Percentiles rank a stretch among this genome's conserved stretches.
These are phyloP conservation scores for Akabosia matsudoensis DNA, from an alignment of 1,140 invertebrate species.

Conservation along the genomic window DNA sequence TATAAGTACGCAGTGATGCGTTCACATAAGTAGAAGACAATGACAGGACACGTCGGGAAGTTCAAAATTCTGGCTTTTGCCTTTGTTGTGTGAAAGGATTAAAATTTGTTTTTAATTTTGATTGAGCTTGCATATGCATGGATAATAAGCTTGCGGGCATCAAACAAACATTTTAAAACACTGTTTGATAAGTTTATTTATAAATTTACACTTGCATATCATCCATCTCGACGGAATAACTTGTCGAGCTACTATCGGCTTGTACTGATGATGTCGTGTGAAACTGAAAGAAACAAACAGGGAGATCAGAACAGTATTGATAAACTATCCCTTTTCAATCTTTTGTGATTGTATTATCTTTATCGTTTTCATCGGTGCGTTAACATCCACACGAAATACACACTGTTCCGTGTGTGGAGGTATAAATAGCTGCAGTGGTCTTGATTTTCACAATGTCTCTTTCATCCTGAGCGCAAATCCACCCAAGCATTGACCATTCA, in stretches of 20 bases:
- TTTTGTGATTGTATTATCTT: neutral
- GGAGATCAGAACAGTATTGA: neutral
- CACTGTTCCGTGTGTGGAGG: neutral
- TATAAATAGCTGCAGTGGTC: neutral
- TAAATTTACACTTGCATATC: neutral
- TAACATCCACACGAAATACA: neutral
- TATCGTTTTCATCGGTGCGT: neutral
- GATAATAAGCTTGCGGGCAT: constrained; percentile 9
- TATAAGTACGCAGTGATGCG: neutral
- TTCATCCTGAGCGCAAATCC: neutral
- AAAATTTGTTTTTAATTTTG: constrained; percentile 4
- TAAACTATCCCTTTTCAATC: neutral
- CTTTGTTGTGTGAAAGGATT: constrained; percentile 15
- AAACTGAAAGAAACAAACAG: neutral
- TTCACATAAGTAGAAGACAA: neutral
- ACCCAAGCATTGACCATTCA: constrained; percentile 13
- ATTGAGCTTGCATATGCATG: constrained; percentile 12
- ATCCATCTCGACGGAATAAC: neutral
- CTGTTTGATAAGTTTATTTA: constrained; percentile 1
- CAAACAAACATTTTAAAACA: neutral
- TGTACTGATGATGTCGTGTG: neutral
- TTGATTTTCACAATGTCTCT: neutral
- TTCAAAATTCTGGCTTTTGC: neutral
- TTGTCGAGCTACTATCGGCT: neutral
- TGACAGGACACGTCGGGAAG: neutral